phyloP scores from a whole-genome alignment of 2,888 invertebrate genomes.

The Ectropis crepuscularia region DNA sequence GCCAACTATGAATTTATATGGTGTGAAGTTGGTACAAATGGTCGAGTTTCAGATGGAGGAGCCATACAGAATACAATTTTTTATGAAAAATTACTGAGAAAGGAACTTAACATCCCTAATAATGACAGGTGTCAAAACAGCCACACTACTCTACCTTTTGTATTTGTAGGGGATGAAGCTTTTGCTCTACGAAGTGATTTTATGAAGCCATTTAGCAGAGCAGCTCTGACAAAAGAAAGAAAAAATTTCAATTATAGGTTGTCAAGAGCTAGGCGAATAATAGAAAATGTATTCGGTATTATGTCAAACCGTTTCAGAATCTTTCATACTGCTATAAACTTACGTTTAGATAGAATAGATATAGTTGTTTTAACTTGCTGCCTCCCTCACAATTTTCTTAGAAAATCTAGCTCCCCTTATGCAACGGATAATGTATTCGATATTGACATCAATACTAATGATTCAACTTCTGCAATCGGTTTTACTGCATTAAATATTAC shows the following conservation, averaged over 20 bases:
- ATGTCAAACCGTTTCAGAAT: slow-evolving; percentile 30
- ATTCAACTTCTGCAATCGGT: slow-evolving; percentile 15
- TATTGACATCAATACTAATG: slow-evolving; percentile 13
- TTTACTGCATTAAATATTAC: slow-evolving; percentile 15
- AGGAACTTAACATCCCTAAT: slow-evolving; percentile 26
- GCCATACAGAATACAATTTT: slow-evolving; percentile 23
- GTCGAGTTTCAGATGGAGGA: slow-evolving; percentile 33
- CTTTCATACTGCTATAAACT: slow-evolving; percentile 25
- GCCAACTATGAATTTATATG: slow-evolving; percentile 37
- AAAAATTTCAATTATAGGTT: slow-evolving; percentile 31
- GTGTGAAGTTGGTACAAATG: slow-evolving; percentile 34
- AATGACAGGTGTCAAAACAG: slow-evolving; percentile 28
- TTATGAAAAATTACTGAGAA: slow-evolving; percentile 24
- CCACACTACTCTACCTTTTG: slow-evolving; percentile 4
- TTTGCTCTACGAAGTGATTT: slow-evolving; percentile 6
- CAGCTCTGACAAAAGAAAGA: slow-evolving; percentile 25
- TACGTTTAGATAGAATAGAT: slow-evolving; percentile 24
- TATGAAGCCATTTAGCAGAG: slow-evolving; percentile 28
- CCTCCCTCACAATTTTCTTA: slow-evolving; percentile 27
- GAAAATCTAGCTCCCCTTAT: slow-evolving; percentile 27
- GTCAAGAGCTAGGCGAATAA: slow-evolving; percentile 26
- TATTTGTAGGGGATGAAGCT: slow-evolving; percentile 21
- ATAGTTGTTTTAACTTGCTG: slow-evolving; percentile 26
- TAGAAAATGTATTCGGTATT: slow-evolving; percentile 29
- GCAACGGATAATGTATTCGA: slow-evolving; percentile 28